These are phyloP conservation scores for Larimichthys crocea DNA, from an alignment of 2,113 vertebrate genomes.

Conservation along the genomic window DNA sequence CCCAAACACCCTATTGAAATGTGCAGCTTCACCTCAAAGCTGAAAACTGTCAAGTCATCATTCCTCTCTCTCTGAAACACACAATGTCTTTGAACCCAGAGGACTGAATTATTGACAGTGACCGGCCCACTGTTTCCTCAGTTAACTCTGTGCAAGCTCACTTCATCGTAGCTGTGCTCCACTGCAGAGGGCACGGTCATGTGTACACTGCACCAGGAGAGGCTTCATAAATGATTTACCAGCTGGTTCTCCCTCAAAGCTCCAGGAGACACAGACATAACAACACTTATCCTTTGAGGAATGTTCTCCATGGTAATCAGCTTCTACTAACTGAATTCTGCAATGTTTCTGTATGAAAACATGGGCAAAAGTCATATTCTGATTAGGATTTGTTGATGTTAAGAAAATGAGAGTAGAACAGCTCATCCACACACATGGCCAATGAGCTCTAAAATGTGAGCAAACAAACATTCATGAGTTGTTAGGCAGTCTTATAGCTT, in stretches of 20 bases:
- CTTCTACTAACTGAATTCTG: not conserved
- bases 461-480: not conserved
- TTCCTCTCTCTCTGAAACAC: constrained; percentile 7
- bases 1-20: constrained; percentile 19
- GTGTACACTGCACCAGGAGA: constrained; percentile 37
- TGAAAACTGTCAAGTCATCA: constrained; percentile 48
- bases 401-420: not conserved
- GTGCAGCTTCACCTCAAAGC: constrained; percentile 28
- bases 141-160: constrained; percentile 21
- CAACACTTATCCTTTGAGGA: constrained; percentile 17
- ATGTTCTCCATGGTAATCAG: constrained; percentile 23
- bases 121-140: constrained; percentile 16
- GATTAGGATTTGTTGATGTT: not conserved
- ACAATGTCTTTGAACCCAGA: constrained; percentile 37
- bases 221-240: constrained; percentile 54
- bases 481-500: not conserved
- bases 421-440: not conserved
- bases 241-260: constrained; percentile 40
- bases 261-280: constrained; percentile 13
- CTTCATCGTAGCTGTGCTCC: constrained; percentile 12
- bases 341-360: not conserved
- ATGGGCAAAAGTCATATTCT: not conserved
- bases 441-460: not conserved
- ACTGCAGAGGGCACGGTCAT: constrained; percentile 34
- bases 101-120: constrained; percentile 48